These are phyloP conservation scores for Pollenia angustigena DNA, from an alignment of 2,888 invertebrate genomes.

Conservation along the genomic window DNA sequence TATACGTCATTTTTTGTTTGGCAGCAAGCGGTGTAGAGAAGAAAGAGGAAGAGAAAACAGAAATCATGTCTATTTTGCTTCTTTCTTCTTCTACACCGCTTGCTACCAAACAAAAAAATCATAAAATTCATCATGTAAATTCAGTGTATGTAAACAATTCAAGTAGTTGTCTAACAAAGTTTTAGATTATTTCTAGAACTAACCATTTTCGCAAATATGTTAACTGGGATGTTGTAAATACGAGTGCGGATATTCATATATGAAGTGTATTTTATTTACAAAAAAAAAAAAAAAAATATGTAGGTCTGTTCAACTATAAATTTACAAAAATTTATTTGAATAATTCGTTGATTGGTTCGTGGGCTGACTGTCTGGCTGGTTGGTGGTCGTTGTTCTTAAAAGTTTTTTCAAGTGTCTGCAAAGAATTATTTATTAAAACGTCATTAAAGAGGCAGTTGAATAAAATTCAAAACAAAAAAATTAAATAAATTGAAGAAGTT, in stretches of 20 bases:
- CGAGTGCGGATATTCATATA: constrained; percentile 21
- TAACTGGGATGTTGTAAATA: constrained; percentile 19
- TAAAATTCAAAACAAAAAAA: constrained; percentile 11
- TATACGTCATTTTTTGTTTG: too few species aligned
- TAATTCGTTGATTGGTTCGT: constrained; percentile 33
- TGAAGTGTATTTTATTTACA: constrained; percentile 8
- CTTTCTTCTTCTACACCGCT: too few species aligned
- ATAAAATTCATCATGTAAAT: too few species aligned
- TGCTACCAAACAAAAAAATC: too few species aligned
- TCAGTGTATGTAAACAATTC: too few species aligned
- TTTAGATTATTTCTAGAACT: too few species aligned
- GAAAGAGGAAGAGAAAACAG: too few species aligned
- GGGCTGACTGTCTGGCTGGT: constrained; percentile 1
- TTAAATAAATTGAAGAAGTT: not conserved
- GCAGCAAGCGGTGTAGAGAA: too few species aligned
- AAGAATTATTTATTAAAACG: constrained; percentile 62
- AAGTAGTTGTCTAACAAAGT: too few species aligned
- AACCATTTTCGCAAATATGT: too few species aligned
- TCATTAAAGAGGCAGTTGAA: constrained; percentile 50
- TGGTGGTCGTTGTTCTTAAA: constrained; percentile 37
- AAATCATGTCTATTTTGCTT: too few species aligned
- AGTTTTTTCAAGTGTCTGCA: constrained; percentile 46
- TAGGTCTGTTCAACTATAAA: not conserved
- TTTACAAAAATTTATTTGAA: constrained; percentile 25
- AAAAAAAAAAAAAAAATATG: not conserved